phyloP scores from a whole-genome alignment of 2,113 vertebrate genomes.

The Mobula hypostoma region DNA sequence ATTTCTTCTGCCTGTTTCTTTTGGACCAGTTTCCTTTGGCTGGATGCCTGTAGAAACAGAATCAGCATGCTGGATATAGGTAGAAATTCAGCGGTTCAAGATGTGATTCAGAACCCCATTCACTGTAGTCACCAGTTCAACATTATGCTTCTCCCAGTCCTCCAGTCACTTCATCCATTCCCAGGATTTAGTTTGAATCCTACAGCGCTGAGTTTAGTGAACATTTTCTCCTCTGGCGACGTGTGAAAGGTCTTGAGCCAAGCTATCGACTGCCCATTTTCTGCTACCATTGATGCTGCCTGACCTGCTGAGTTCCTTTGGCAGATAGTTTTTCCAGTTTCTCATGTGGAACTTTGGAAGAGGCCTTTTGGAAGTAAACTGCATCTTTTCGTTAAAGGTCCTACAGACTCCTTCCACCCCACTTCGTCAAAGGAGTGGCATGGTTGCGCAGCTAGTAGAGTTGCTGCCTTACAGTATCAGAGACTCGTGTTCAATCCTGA shows the following conservation, averaged over 20 bases:
- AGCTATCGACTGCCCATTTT: no score
- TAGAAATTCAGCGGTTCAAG: background rate
- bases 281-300: no score
- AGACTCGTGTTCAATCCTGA: no score
- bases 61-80: no score
- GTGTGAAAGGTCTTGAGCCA: no score
- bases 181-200: background rate
- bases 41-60: background rate
- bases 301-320: no score
- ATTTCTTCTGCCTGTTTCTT: no score
- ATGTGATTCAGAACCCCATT: background rate
- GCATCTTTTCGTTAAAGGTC: background rate
- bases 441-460: no score
- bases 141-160: background rate
- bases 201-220: background rate
- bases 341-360: background rate
- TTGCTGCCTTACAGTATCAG: no score
- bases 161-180: background rate
- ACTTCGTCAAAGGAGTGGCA: background rate
- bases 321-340: background rate
- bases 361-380: background rate
- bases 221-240: background rate
- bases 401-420: background rate
- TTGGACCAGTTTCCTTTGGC: background rate
- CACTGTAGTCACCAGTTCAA: background rate